These are phyloP conservation scores for Sylvia borin DNA, from an alignment of 2,797 vertebrate species.

Conservation along the genomic window DNA sequence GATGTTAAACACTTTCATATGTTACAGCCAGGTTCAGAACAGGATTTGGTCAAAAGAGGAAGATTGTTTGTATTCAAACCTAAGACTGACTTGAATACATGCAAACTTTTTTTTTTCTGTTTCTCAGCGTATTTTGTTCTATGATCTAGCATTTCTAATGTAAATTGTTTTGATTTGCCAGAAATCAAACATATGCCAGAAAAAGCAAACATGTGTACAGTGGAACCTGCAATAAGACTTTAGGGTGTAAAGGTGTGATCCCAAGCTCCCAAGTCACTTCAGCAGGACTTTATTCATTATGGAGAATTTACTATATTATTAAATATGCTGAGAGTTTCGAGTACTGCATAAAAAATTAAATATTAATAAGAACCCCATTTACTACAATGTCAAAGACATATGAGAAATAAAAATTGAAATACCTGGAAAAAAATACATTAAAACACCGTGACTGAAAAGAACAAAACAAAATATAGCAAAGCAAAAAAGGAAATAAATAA, in stretches of 20 bases:
- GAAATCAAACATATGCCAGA: not conserved
- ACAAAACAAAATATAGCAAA: constrained; percentile 20
- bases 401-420: constrained; percentile 5
- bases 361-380: constrained; percentile 5
- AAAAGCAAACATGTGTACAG: not conserved
- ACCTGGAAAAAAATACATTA: not conserved
- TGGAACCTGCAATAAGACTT: not conserved
- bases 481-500: constrained; percentile 52
- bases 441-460: constrained; percentile 12
- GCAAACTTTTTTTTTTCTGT: not conserved
- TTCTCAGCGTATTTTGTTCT: not conserved
- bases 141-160: not conserved
- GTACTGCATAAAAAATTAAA: not conserved
- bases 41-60: not conserved
- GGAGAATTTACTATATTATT: not conserved
- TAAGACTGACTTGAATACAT: not conserved
- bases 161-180: not conserved
- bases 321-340: not conserved
- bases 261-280: not conserved
- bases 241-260: not conserved
- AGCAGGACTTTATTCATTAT: not conserved
- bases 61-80: not conserved
- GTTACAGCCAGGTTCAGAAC: not conserved
- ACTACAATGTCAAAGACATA: not conserved
- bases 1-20: not conserved